Percentiles rank a stretch among this genome's conserved stretches.
Conservation (phyloP, 1,140 invertebrate genomes). For the Drosophila gunungcola region DNA sequence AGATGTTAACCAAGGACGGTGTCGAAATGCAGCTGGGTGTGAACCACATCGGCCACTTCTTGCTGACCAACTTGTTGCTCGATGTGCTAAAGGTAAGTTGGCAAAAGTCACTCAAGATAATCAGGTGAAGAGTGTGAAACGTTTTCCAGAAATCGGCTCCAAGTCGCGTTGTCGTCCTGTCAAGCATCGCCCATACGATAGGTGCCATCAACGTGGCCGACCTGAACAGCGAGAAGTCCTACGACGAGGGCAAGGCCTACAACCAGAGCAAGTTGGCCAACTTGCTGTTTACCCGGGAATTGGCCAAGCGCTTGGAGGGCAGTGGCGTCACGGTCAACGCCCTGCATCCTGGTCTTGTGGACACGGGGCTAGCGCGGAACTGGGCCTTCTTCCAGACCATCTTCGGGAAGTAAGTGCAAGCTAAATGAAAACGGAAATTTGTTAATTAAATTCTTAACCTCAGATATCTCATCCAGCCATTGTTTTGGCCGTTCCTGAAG, state of each 20-base stretch:
- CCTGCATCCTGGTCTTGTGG: conserved; percentile 95
- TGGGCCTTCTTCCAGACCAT: conserved; percentile 85
- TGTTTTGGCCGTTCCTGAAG: conserved; percentile 92
- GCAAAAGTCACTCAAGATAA: too few species aligned
- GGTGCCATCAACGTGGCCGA: conserved; percentile 91
- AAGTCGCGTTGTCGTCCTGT: conserved; percentile 92
- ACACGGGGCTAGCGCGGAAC: conserved; percentile 92
- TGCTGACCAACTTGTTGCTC: conserved; percentile 93
- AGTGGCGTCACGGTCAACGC: conserved; percentile 92
- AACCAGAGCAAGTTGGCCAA: conserved; percentile 96
- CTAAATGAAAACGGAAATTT: not conserved
- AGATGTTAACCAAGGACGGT: conserved; percentile 91
- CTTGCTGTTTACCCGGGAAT: conserved; percentile 93
- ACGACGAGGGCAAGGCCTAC: conserved; percentile 90
- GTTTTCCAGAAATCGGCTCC: conserved; percentile 88
- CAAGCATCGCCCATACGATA: conserved; percentile 89
- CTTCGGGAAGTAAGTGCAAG: conserved; percentile 71
- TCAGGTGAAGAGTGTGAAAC: not conserved
- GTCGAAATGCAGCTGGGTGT: conserved; percentile 95
- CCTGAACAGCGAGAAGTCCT: conserved; percentile 90
- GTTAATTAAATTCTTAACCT: conserved; percentile 14
- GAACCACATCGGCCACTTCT: conserved; percentile 94
- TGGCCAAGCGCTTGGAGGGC: conserved; percentile 89
- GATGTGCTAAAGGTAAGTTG: conserved; percentile 88
- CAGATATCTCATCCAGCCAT: conserved; percentile 88